A percentile compares a stretch with the other conserved stretches of the same genome.
These are phyloP conservation scores for Chaetodon trifasciatus DNA, from an alignment of 2,797 vertebrate species.

Conservation along the genomic window DNA sequence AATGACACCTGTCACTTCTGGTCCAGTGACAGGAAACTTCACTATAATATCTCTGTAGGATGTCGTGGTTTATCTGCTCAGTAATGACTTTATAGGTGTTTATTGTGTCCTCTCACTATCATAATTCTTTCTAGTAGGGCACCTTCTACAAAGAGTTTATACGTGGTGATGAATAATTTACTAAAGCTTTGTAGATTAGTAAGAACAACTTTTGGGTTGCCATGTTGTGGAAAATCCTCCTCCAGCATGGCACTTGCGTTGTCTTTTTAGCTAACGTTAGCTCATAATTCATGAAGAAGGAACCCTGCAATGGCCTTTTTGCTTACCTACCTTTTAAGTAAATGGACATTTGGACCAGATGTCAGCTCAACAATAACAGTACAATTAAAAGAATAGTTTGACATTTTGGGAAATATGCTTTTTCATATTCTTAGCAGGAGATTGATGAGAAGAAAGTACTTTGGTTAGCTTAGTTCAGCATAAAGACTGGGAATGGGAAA, in stretches of 20 bases:
- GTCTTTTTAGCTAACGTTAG: not conserved
- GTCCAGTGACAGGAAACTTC: slow-evolving; percentile 29
- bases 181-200: slow-evolving; percentile 21
- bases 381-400: not conserved
- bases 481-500: slow-evolving; percentile 10
- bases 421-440: rapidly evolving
- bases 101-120: not conserved
- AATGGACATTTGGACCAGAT: not conserved
- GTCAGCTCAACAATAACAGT: not conserved
- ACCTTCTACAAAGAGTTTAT: not conserved
- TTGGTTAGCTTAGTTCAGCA: slow-evolving; percentile 13
- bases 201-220: slow-evolving; percentile 42
- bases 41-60: not conserved
- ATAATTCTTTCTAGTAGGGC: not conserved
- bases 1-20: slow-evolving; percentile 78
- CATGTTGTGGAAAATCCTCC: slow-evolving; percentile 48
- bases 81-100: slow-evolving; percentile 11
- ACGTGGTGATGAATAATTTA: slow-evolving; percentile 9
- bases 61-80: not conserved
- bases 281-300: slow-evolving; percentile 7
- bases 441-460: not conserved
- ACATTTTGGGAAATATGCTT: not conserved
- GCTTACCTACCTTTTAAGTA: too few species aligned
- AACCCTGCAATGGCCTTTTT: not conserved
- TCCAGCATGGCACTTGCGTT: slow-evolving; percentile 3